phyloP scores from a whole-genome alignment of 37 sponge, comb jelly and placozoan genomes.

The Spongilla lacustris region DNA sequence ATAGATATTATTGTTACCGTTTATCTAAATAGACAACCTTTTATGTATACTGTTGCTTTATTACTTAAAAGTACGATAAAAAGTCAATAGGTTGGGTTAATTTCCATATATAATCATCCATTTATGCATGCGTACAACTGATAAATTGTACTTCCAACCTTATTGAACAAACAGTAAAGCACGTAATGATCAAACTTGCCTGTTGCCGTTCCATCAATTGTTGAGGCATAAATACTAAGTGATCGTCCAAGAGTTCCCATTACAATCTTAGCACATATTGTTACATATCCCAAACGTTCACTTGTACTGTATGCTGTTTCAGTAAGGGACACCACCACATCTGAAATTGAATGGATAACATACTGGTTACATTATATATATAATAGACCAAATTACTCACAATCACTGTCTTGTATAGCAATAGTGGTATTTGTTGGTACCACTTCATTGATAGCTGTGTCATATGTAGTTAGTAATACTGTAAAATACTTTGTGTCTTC shows the following conservation, averaged over 20 bases:
- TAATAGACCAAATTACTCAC: neutral
- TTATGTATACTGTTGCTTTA: no score
- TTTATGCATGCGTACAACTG: no score
- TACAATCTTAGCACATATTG: neutral
- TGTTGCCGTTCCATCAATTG: neutral
- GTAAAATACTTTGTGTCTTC: neutral
- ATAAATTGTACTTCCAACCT: no score
- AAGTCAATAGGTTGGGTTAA: no score
- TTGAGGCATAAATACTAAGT: neutral
- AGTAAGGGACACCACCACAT: neutral
- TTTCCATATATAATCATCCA: no score
- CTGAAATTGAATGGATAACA: neutral
- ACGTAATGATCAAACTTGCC: neutral
- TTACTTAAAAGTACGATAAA: no score
- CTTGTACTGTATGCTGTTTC: neutral
- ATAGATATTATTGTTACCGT: no score
- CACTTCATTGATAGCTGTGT: neutral
- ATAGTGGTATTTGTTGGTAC: neutral
- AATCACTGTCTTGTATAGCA: neutral
- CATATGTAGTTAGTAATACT: neutral
- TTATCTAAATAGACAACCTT: no score
- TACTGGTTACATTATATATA: no score
- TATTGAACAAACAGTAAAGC: no score
- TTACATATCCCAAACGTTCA: neutral
- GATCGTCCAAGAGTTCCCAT: neutral